Percentiles rank a stretch among this genome's conserved stretches.
Evolutionary conservation across 2,797 vertebrate species (phyloP).

Genomic region (Huso huso): DNA sequence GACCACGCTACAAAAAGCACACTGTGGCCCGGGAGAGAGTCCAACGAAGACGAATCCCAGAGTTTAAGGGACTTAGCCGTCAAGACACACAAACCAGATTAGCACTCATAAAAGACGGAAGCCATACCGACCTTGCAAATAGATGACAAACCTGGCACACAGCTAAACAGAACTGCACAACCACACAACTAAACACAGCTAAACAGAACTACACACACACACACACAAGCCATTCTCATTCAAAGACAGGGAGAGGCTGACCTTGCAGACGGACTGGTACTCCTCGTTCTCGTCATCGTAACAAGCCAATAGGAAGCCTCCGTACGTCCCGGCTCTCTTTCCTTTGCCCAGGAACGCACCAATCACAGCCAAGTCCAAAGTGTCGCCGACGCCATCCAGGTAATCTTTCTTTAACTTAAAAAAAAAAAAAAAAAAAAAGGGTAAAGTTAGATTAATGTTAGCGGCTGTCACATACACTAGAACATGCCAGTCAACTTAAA

Average conservation of each 20-base stretch:
- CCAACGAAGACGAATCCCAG: too few species aligned
- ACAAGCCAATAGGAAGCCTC: conserved; percentile 79
- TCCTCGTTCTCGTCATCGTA: conserved; percentile 83
- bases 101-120: too few species aligned
- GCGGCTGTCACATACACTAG: too few species aligned
- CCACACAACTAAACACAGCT: conserved; percentile 6
- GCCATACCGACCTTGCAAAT: too few species aligned
- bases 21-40: too few species aligned
- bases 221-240: background rate
- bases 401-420: conserved; percentile 85
- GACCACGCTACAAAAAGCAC: too few species aligned
- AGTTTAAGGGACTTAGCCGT: too few species aligned
- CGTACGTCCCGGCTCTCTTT: conserved; percentile 75
- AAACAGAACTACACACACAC: background rate
- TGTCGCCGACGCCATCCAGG: conserved; percentile 79
- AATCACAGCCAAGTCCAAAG: conserved; percentile 81
- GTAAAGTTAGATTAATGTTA: background rate
- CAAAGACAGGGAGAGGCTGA: conserved; percentile 25
- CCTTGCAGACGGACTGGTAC: conserved; percentile 87
- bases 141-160: too few species aligned
- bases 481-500: too few species aligned
- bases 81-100: too few species aligned
- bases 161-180: conserved; percentile 11
- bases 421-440: background rate
- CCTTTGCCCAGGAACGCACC: conserved; percentile 82